A percentile compares a stretch with the other conserved stretches of the same genome.
Conservation (phyloP, 2,888 invertebrate genomes). For the Caenorhabditis sp. region DNA sequence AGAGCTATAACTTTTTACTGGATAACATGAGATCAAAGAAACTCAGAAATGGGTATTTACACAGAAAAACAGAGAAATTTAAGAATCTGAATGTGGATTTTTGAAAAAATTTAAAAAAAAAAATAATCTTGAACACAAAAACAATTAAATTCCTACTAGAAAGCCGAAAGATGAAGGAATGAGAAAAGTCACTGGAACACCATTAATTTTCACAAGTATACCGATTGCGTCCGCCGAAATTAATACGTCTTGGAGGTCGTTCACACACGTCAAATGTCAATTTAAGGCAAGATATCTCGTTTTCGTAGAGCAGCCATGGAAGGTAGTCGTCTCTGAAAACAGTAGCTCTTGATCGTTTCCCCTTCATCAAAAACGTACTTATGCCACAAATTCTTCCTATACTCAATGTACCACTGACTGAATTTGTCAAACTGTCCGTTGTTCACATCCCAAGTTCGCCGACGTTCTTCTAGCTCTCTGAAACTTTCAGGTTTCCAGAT, state of each 20-base stretch:
- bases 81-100: too few species aligned
- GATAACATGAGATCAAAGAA: constrained; percentile 1
- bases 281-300: constrained; percentile 82
- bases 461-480: constrained; percentile 73
- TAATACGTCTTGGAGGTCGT: constrained; percentile 75
- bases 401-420: constrained; percentile 82
- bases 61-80: not conserved
- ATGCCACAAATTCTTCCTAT: constrained; percentile 82
- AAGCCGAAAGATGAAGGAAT: not conserved
- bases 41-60: constrained; percentile 13
- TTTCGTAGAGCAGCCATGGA: constrained; percentile 83
- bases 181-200: not conserved
- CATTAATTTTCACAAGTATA: constrained; percentile 76
- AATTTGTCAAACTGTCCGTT: constrained; percentile 82
- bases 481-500: not conserved
- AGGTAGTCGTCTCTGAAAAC: constrained; percentile 81
- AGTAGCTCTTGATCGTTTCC: not conserved
- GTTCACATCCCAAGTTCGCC: constrained; percentile 81
- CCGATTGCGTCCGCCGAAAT: constrained; percentile 74
- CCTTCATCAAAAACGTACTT: constrained; percentile 66
- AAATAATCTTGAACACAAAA: not conserved
- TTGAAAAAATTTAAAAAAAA: too few species aligned
- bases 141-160: constrained; percentile 20
- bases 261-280: constrained; percentile 83
- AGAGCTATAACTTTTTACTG: not conserved